A percentile compares a stretch with the other conserved stretches of the same genome.
phyloP scores from a whole-genome alignment of 2,888 invertebrate genomes.

The Leucozona laternaria region DNA sequence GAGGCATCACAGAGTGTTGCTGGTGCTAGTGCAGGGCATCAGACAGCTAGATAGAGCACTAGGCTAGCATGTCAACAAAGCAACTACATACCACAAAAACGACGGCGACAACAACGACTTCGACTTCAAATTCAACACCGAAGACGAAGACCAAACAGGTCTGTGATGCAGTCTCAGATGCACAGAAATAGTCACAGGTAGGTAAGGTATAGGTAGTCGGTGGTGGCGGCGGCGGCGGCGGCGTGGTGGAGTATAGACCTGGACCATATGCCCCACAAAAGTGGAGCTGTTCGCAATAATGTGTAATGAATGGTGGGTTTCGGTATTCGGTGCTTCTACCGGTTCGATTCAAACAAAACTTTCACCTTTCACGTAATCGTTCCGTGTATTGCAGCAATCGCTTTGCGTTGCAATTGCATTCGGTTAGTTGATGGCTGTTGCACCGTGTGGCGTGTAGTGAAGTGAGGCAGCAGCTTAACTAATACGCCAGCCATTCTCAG shows the following conservation, averaged over 20 bases:
- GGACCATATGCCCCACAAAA: constrained; percentile 75
- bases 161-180: constrained; percentile 71
- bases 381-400: constrained; percentile 77
- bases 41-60: constrained; percentile 76
- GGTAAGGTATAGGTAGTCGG: constrained; percentile 8
- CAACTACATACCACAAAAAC: constrained; percentile 57
- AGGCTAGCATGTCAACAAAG: constrained; percentile 77
- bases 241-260: constrained; percentile 39
- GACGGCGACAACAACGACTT: constrained; percentile 36
- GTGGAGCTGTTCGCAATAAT: constrained; percentile 69
- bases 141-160: constrained; percentile 66
- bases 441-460: constrained; percentile 48
- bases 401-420: constrained; percentile 67
- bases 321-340: constrained; percentile 70
- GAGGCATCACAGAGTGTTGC: constrained; percentile 50
- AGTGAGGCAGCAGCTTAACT: constrained; percentile 15
- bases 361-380: constrained; percentile 84
- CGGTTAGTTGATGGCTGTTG: constrained; percentile 51
- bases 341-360: constrained; percentile 79
- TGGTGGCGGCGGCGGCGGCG: constrained; percentile 24
- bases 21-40: constrained; percentile 47
- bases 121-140: constrained; percentile 8
- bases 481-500: constrained; percentile 33
- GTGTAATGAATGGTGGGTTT: constrained; percentile 71
- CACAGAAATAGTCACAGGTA: constrained; percentile 57